These are phyloP conservation scores for Austrofundulus limnaeus DNA, from an alignment of 2,113 vertebrate species.

Conservation along the genomic window DNA sequence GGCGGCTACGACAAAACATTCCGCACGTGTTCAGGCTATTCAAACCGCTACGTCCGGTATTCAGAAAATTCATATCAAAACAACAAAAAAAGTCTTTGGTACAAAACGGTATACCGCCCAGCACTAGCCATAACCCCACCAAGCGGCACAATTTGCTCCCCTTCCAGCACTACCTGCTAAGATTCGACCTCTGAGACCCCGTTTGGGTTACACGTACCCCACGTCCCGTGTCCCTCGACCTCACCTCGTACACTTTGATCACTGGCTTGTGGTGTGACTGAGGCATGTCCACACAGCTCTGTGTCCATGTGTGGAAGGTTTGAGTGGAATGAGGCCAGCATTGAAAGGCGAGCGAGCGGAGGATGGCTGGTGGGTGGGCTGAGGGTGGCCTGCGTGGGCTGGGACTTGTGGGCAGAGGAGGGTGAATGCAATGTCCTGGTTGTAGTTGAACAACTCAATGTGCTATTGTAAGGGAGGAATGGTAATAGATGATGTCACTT, in stretches of 20 bases:
- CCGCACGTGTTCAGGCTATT: no score
- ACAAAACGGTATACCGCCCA: no score
- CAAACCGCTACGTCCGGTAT: no score
- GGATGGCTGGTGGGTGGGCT: constrained; percentile 64
- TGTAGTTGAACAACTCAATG: constrained; percentile 40
- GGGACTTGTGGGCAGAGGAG: constrained; percentile 58
- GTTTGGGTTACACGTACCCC: constrained; percentile 14
- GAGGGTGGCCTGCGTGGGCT: constrained; percentile 56
- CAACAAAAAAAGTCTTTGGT: no score
- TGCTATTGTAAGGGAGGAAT: constrained; percentile 33
- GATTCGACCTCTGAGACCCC: constrained; percentile 42
- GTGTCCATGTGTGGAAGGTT: constrained; percentile 64
- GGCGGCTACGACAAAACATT: no score
- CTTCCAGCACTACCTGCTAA: constrained; percentile 39
- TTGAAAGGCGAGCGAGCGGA: constrained; percentile 42
- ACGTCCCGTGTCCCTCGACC: constrained; percentile 10
- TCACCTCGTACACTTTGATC: constrained; percentile 39
- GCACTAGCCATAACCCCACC: no score
- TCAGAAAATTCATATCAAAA: no score
- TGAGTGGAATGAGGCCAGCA: constrained; percentile 51
- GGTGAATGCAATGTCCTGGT: constrained; percentile 56
- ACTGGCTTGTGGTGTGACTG: constrained; percentile 46
- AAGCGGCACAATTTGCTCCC: no score
- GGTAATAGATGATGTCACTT: constrained; percentile 27
- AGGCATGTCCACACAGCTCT: constrained; percentile 37